Conservation (phyloP, 2,888 invertebrate genomes). For the Lasioglossum calceatum region DNA sequence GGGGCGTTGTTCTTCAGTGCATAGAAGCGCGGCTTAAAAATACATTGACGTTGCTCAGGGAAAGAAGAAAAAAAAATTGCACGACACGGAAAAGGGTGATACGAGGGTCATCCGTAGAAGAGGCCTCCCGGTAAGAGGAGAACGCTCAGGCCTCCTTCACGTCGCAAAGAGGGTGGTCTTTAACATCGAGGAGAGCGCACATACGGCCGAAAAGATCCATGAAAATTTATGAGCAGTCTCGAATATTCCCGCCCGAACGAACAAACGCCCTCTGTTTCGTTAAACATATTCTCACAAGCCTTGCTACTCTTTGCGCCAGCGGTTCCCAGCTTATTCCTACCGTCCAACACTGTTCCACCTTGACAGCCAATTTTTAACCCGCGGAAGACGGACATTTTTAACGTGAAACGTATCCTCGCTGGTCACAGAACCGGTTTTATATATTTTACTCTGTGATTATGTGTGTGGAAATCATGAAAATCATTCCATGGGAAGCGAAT, state of each 20-base stretch:
- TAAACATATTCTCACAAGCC: slow-evolving; percentile 18
- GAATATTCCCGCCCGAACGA: slow-evolving; percentile 60
- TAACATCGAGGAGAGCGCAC: slow-evolving; percentile 54
- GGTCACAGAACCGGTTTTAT: neutral
- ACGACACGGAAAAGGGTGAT: slow-evolving; percentile 33
- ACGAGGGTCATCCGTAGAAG: slow-evolving; percentile 50
- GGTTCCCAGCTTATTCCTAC: neutral
- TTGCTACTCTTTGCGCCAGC: neutral
- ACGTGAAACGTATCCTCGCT: neutral
- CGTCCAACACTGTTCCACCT: neutral
- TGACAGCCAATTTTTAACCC: neutral
- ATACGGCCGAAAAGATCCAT: slow-evolving; percentile 57
- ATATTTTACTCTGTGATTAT: neutral
- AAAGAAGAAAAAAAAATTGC: slow-evolving; percentile 38
- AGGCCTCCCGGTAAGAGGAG: slow-evolving; percentile 36
- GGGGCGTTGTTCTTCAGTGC: slow-evolving; percentile 21
- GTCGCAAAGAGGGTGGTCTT: slow-evolving; percentile 58
- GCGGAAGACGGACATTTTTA: neutral
- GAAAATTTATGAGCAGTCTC: slow-evolving; percentile 74
- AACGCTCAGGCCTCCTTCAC: slow-evolving; percentile 43
- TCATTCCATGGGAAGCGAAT: neutral
- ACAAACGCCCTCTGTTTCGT: slow-evolving; percentile 17
- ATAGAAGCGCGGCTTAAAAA: slow-evolving; percentile 43
- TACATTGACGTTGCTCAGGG: slow-evolving; percentile 43
- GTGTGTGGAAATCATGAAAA: neutral